Conservation (phyloP, 2,113 vertebrate species). For the Pygoscelis antarcticus region DNA sequence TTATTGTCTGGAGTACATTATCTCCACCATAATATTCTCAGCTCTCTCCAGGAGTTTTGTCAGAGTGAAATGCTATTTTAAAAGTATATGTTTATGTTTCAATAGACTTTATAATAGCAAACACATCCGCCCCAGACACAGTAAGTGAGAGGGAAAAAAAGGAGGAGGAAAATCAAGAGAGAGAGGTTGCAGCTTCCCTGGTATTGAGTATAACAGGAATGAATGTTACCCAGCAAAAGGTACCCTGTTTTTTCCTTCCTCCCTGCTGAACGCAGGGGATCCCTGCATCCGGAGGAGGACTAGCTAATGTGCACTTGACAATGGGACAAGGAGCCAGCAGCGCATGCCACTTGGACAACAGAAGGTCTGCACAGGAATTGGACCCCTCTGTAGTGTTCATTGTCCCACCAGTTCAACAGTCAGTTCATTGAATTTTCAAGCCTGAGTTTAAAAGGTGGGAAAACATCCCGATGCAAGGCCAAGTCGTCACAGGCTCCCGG, state of each 20-base stretch:
- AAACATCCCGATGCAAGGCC: background rate
- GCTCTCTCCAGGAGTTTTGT: constrained; percentile 63
- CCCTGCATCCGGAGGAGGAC: background rate
- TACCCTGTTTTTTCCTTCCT: background rate
- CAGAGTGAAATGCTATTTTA: constrained; percentile 65
- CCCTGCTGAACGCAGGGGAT: background rate
- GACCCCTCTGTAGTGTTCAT: accelerated
- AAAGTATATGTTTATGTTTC: constrained; percentile 68
- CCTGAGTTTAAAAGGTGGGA: background rate
- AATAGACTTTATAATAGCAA: constrained; percentile 62
- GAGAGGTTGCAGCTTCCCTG: background rate
- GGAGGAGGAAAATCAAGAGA: constrained; percentile 1
- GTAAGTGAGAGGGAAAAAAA: constrained; percentile 28
- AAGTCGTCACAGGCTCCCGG: background rate
- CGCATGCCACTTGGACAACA: accelerated
- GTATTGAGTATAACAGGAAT: background rate
- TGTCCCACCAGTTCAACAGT: background rate
- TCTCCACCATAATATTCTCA: constrained; percentile 62
- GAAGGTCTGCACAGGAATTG: background rate
- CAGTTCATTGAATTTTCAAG: background rate
- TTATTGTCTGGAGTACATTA: constrained; percentile 72
- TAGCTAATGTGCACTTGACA: background rate
- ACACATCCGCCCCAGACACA: constrained; percentile 40
- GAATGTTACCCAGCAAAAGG: background rate
- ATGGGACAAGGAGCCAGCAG: background rate